phyloP scores from a whole-genome alignment of 2,113 vertebrate species.

The Laterallus jamaicensis region DNA sequence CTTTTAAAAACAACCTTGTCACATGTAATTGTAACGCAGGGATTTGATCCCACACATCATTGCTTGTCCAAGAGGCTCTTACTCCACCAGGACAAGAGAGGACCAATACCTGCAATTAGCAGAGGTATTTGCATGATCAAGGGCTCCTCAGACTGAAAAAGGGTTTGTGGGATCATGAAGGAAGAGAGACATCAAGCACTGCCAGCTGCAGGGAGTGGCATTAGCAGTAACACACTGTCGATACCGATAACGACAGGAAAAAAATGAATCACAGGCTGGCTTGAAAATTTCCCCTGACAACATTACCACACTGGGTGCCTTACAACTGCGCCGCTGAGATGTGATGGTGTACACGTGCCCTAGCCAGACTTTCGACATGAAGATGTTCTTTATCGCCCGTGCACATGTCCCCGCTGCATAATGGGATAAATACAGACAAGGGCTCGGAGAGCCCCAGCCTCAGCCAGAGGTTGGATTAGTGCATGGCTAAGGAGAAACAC shows the following conservation, averaged over 20 bases:
- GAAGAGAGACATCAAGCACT: neutral
- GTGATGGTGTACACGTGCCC: neutral
- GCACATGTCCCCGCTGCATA: conserved; percentile 33
- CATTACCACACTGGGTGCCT: neutral
- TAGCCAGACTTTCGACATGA: neutral
- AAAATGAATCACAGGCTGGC: neutral
- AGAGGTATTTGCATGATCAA: neutral
- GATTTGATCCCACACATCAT: neutral
- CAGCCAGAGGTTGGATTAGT: conserved; percentile 50
- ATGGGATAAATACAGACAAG: conserved; percentile 46
- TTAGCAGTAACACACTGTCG: neutral
- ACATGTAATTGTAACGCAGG: neutral
- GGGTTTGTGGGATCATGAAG: neutral
- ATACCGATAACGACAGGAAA: neutral
- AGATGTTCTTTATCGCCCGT: conserved; percentile 41
- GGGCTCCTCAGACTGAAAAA: neutral
- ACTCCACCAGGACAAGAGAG: neutral
- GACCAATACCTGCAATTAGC: neutral
- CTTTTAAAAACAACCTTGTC: neutral
- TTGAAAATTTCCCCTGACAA: neutral
- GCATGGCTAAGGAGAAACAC: conserved; percentile 19
- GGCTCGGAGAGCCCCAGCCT: neutral
- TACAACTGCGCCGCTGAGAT: neutral
- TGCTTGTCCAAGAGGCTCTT: neutral
- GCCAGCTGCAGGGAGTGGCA: conserved; percentile 14